These are phyloP conservation scores for Bombus confusus DNA, from an alignment of 1,140 invertebrate species.

Conservation along the genomic window DNA sequence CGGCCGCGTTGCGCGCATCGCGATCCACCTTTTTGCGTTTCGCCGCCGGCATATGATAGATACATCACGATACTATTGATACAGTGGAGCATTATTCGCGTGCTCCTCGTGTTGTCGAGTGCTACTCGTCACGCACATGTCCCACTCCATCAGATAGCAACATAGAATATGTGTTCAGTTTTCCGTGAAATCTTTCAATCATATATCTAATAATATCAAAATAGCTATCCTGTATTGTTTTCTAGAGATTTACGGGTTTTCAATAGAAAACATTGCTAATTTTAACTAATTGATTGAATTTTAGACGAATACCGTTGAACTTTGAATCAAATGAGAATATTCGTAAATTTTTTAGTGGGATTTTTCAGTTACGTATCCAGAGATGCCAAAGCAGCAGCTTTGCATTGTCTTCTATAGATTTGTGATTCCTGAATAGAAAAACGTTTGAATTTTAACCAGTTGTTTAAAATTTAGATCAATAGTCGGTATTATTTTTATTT, in stretches of 20 bases:
- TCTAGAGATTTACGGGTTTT: not conserved
- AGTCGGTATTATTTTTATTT: too few relatives aligned
- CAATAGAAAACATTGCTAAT: not conserved
- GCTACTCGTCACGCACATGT: constrained; percentile 20
- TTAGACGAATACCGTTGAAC: too few relatives aligned
- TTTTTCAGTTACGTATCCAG: too few relatives aligned
- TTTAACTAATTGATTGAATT: not conserved
- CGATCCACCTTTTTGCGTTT: constrained; percentile 30
- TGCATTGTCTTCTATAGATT: too few relatives aligned
- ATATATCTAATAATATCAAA: not conserved
- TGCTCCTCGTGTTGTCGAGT: constrained; percentile 27
- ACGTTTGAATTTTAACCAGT: too few relatives aligned
- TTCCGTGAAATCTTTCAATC: not conserved
- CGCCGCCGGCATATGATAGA: constrained; percentile 42
- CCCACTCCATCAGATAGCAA: not conserved
- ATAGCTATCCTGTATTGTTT: not conserved
- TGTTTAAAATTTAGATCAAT: not conserved
- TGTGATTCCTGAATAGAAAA: too few relatives aligned
- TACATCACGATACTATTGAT: constrained; percentile 57
- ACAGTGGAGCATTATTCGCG: constrained; percentile 41
- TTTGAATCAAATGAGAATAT: too few relatives aligned
- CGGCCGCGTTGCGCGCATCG: not conserved
- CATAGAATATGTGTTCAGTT: not conserved
- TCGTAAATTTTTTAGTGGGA: too few relatives aligned
- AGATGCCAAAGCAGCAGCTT: too few relatives aligned